Conservation (phyloP, 2,113 vertebrate species). For the Protobothrops mucrosquamatus region DNA sequence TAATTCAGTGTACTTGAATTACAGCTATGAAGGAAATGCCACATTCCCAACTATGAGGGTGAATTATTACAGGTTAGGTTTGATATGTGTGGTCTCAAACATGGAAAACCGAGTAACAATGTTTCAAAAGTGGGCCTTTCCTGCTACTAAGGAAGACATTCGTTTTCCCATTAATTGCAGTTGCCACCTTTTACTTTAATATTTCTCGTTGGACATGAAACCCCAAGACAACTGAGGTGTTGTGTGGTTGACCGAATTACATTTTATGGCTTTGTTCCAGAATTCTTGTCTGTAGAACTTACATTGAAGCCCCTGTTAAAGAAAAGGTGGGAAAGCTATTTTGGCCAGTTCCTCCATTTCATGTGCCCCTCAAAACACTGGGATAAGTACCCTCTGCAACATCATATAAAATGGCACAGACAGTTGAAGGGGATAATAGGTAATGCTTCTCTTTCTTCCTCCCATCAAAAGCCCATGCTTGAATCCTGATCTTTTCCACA, state of each 20-base stretch:
- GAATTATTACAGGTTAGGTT: slow-evolving; percentile 24
- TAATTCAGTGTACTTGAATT: slow-evolving; percentile 42
- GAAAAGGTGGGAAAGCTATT: not conserved
- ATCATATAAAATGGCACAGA: not conserved
- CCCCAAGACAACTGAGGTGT: slow-evolving; percentile 30
- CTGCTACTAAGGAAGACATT: slow-evolving; percentile 44
- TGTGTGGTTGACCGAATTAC: slow-evolving; percentile 34
- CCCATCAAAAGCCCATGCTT: not conserved
- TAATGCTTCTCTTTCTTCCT: not conserved
- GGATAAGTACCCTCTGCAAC: not conserved
- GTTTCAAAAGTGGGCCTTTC: slow-evolving; percentile 33
- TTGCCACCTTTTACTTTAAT: slow-evolving; percentile 35
- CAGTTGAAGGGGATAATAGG: not conserved
- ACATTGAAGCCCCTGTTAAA: not conserved
- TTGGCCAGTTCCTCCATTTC: not conserved
- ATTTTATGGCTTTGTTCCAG: not conserved
- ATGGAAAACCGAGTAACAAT: slow-evolving; percentile 50
- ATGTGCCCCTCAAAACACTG: not conserved
- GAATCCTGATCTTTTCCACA: not conserved
- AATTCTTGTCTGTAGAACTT: not conserved
- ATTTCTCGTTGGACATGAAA: slow-evolving; percentile 33
- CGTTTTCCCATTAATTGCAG: slow-evolving; percentile 19
- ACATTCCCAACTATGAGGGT: slow-evolving; percentile 38
- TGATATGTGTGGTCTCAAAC: slow-evolving; percentile 38
- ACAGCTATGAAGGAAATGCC: slow-evolving; percentile 43